A percentile compares a stretch with the other conserved stretches of the same genome.
These are phyloP conservation scores for Euschistus heros DNA, from an alignment of 1,140 invertebrate genomes.

Conservation along the genomic window DNA sequence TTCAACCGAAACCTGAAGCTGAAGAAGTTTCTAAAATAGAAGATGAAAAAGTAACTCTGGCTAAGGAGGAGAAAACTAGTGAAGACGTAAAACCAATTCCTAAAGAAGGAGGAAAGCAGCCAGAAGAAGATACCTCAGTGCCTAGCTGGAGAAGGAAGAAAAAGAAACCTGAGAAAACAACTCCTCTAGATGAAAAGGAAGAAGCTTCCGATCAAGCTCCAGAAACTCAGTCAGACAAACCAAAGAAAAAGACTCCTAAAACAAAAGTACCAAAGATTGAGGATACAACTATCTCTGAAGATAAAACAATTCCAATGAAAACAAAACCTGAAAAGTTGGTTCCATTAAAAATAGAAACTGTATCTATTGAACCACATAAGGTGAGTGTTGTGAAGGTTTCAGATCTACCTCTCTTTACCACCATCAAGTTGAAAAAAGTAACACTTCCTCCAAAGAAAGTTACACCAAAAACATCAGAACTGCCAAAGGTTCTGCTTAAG, in stretches of 20 bases:
- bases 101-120: constrained; percentile 28
- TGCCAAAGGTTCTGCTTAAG: constrained; percentile 31
- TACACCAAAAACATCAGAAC: constrained; percentile 28
- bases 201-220: constrained; percentile 26
- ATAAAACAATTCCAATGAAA: constrained; percentile 20
- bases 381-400: constrained; percentile 32
- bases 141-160: constrained; percentile 30
- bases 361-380: constrained; percentile 27
- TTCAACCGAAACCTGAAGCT: no score
- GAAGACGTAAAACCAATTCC: constrained; percentile 22
- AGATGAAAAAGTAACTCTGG: no score
- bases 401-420: constrained; percentile 45
- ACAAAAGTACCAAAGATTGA: constrained; percentile 33
- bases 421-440: background rate
- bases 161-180: no score
- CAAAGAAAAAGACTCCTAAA: constrained; percentile 33
- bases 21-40: no score
- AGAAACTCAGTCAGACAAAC: constrained; percentile 27
- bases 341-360: constrained; percentile 18
- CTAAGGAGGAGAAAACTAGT: constrained; percentile 26
- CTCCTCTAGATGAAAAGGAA: constrained; percentile 24
- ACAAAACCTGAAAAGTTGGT: constrained; percentile 2
- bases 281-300: no score
- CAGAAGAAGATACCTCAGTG: constrained; percentile 7
- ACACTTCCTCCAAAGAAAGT: background rate